Evolutionary conservation across 2,888 invertebrate genomes (phyloP), one percentile per base, ranked within the genome.

Genomic region (Epistrophe eligans): DNA sequence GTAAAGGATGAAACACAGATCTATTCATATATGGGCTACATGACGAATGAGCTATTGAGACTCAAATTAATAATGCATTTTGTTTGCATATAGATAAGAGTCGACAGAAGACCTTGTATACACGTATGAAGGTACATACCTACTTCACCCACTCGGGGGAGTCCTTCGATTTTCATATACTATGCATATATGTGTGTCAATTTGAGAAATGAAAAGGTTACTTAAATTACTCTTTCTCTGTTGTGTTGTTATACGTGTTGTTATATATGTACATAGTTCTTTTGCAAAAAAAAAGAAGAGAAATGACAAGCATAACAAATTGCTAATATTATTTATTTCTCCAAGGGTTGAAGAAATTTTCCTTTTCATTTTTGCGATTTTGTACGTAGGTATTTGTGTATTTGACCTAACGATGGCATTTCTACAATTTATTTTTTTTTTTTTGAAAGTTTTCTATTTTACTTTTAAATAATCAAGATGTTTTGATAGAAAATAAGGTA

Each of bases 1-100:
- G 35, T 35, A 64, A 40, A 45, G 43, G 24, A 64, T 28, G n/a
- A 60, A 28, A 43, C 40, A 60, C 32, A 43, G 35, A 70, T 32
- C 60, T 35, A 43, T 19, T 19, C 28, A 28, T 13, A 72, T 38
- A 48, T 40, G 28, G 13, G 52, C 15, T 55, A 50, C 83, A 84
- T 84, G 84, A 85, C 77, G 72, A 84, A 84, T 84, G 77, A 84
- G 77, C 73, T 81, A 85, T 85, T 85, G 84, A 85, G 84, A 81
- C 84, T 73, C 67, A 85, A 85, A 85, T 85, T 85, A 85, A 85
- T 85, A 85, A 85, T 85, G 84, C 84, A 85, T 81, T 85, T 85
- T 57, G 73, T 77, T 85, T 81, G 85, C 81, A 8, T 43, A 8
- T 45, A 15, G 0, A 32, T 32, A 43, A n/a, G 40, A 45, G 45